phyloP scores from a whole-genome alignment of 2,797 vertebrate genomes.

The Coregonus ussuriensis region DNA sequence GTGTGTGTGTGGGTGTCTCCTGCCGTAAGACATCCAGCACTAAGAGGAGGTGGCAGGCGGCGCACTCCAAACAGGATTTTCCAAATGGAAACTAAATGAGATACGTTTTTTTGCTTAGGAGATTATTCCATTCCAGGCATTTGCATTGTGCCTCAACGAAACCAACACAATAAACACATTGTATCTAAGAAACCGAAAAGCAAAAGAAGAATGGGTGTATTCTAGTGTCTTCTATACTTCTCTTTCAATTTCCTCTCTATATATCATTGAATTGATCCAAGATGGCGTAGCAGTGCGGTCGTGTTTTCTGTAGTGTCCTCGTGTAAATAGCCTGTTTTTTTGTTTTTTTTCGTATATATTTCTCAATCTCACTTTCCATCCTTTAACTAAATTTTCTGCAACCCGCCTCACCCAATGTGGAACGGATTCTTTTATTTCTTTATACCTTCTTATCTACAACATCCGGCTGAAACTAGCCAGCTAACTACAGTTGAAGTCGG shows the following conservation, averaged over 20 bases:
- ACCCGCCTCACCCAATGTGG: too few species aligned
- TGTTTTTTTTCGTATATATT: too few species aligned
- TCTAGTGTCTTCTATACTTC: not conserved
- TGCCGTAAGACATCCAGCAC: constrained; percentile 63
- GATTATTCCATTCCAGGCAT: constrained; percentile 58
- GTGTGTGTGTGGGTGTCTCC: not conserved
- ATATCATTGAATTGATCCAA: constrained; percentile 8
- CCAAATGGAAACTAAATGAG: constrained; percentile 60
- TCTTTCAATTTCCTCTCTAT: not conserved
- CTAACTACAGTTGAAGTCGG: too few species aligned
- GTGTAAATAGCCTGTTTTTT: too few species aligned
- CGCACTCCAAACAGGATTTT: constrained; percentile 71
- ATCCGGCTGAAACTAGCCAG: too few species aligned
- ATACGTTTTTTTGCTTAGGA: constrained; percentile 19
- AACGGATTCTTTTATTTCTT: too few species aligned
- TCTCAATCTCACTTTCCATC: too few species aligned
- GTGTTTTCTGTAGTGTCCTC: too few species aligned
- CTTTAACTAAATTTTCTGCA: too few species aligned
- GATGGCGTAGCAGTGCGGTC: too few species aligned
- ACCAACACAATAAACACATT: constrained; percentile 1
- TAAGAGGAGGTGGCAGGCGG: constrained; percentile 42
- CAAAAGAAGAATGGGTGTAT: not conserved
- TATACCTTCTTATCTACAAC: too few species aligned
- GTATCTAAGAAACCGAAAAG: not conserved
- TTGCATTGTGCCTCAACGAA: constrained; percentile 51